phyloP scores from a whole-genome alignment of 2,888 invertebrate genomes.

The Hololepta plana region DNA sequence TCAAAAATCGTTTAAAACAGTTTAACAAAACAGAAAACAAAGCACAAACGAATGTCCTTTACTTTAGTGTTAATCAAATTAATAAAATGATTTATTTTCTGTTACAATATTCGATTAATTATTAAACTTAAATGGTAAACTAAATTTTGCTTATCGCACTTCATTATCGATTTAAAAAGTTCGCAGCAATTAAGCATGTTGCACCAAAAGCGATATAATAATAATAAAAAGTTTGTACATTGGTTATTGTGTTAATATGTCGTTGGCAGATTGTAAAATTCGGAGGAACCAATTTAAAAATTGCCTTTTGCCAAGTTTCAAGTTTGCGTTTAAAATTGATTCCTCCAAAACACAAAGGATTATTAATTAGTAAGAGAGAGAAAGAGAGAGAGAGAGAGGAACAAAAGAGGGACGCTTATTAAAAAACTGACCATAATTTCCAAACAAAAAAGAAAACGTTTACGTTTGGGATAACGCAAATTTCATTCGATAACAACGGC shows the following conservation, averaged over 20 bases:
- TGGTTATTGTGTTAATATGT: constrained; percentile 10
- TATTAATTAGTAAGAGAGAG: no score
- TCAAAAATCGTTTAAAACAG: no score
- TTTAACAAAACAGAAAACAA: no score
- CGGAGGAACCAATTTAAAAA: background rate
- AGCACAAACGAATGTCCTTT: no score
- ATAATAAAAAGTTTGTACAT: no score
- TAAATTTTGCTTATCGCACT: background rate
- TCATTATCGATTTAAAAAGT: background rate
- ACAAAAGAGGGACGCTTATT: background rate
- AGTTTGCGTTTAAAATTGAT: no score
- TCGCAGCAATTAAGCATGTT: constrained; percentile 13
- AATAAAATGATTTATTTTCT: constrained; percentile 1
- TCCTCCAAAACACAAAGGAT: no score
- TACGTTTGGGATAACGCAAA: no score
- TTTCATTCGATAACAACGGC: no score
- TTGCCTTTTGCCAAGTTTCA: no score
- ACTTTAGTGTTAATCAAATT: no score
- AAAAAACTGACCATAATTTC: background rate
- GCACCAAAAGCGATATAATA: constrained; percentile 12
- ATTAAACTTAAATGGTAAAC: background rate
- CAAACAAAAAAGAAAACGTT: background rate
- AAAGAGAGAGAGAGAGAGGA: constrained; percentile 4
- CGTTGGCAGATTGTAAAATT: constrained; percentile 3
- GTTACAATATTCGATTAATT: background rate